Evolutionary conservation across 2,113 vertebrate genomes (phyloP).

Genomic region (Neolamprologus hecqui): DNA sequence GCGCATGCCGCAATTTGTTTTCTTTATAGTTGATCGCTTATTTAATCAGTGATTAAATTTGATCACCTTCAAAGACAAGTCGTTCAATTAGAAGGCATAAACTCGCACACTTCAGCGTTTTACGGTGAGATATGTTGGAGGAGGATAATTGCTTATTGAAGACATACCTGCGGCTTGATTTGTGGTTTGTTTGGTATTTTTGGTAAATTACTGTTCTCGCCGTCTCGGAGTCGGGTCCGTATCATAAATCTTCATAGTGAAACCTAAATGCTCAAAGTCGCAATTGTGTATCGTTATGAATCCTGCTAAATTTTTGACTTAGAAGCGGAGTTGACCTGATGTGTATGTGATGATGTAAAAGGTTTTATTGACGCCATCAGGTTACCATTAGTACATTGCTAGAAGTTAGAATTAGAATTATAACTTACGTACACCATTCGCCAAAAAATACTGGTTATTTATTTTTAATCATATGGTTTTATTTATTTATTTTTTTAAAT

Average conservation of each 20-base stretch:
- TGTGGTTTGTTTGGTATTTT: background rate
- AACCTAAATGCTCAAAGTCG: background rate
- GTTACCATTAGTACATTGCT: background rate
- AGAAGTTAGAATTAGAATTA: background rate
- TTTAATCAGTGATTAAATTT: background rate
- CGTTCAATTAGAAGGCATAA: background rate
- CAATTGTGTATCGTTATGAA: background rate
- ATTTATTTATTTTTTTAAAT: too few relatives aligned
- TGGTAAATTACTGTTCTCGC: background rate
- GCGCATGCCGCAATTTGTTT: accelerated
- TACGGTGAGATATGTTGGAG: background rate
- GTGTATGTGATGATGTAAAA: background rate
- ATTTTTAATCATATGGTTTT: background rate
- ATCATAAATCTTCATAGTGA: background rate
- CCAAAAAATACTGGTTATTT: background rate
- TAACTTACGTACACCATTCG: background rate
- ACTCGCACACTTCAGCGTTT: background rate
- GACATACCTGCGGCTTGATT: background rate
- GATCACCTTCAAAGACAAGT: background rate
- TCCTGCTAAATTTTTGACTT: background rate
- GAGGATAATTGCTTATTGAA: background rate
- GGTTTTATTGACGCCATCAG: background rate
- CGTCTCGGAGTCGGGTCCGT: background rate
- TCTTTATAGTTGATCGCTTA: background rate
- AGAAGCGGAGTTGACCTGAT: background rate